A percentile compares a stretch with the other conserved stretches of the same genome.
Conservation (phyloP, 2,888 invertebrate species). For the Homarus gammarus region DNA sequence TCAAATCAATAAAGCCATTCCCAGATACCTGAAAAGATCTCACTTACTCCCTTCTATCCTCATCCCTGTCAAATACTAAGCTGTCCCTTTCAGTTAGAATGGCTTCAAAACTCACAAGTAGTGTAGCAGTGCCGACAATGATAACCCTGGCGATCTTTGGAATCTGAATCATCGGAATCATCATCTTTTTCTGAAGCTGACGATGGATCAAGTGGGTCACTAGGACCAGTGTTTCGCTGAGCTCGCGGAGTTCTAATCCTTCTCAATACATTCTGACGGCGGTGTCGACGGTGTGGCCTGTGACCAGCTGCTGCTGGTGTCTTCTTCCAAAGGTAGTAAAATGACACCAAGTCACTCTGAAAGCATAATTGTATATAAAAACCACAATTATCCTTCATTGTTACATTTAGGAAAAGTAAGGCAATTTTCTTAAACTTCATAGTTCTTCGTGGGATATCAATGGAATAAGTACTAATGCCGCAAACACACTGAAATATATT, state of each 20-base stretch:
- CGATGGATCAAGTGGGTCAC: constrained; percentile 76
- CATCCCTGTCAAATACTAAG: not conserved
- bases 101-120: constrained; percentile 74
- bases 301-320: constrained; percentile 98
- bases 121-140: constrained; percentile 76
- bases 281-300: constrained; percentile 91
- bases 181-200: constrained; percentile 76
- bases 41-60: not conserved
- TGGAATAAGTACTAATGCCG: too few relatives aligned
- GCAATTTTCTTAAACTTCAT: too few relatives aligned
- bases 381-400: not conserved
- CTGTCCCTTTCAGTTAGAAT: too few relatives aligned
- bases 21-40: too few relatives aligned
- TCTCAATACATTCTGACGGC: constrained; percentile 91
- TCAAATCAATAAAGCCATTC: too few relatives aligned
- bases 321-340: constrained; percentile 99
- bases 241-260: constrained; percentile 93
- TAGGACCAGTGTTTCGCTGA: constrained; percentile 84
- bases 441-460: too few relatives aligned
- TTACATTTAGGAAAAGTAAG: too few relatives aligned
- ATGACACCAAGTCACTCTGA: constrained; percentile 96
- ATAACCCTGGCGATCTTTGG: constrained; percentile 75
- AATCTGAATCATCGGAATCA: constrained; percentile 76
- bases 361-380: constrained; percentile 72
- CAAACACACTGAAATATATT: too few relatives aligned